A percentile compares a stretch with the other conserved stretches of the same genome.
These are phyloP conservation scores for Elysia crispata DNA, from an alignment of 2,888 invertebrate genomes.

Conservation along the genomic window DNA sequence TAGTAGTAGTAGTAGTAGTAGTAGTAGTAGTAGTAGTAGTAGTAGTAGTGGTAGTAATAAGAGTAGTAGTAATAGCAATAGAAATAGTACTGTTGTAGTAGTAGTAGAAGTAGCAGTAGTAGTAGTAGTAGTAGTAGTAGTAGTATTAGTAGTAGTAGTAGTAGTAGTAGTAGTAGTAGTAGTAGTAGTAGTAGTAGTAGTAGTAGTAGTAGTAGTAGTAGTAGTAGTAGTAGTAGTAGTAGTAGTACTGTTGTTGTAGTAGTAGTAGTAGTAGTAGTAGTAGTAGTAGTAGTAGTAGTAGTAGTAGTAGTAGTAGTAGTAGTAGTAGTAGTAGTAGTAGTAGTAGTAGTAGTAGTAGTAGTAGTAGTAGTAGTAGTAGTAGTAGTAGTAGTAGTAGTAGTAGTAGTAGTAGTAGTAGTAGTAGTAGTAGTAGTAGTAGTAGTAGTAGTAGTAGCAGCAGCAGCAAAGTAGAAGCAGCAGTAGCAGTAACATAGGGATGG, in stretches of 20 bases:
- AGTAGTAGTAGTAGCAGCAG: slow-evolving; percentile 11
- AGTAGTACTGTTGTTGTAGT: not conserved
- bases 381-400: not conserved
- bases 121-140: no score
- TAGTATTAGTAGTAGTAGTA: no score
- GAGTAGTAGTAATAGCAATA: no score
- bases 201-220: not conserved
- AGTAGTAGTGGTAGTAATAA: no score
- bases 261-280: not conserved
- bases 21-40: no score
- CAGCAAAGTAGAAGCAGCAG: no score
- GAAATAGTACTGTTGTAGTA: no score
- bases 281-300: not conserved
- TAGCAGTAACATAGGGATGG: no score
- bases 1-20: no score
- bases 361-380: not conserved
- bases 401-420: slow-evolving; percentile 6
- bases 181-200: slow-evolving; percentile 11
- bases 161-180: not conserved
- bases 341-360: slow-evolving; percentile 34
- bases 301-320: not conserved
- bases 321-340: slow-evolving; percentile 29
- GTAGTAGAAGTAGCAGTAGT: not conserved
- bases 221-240: slow-evolving; percentile 1
- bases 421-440: slow-evolving; percentile 1